A percentile compares a stretch with the other conserved stretches of the same genome.
These are phyloP conservation scores for Falco concolor DNA, from an alignment of 2,797 vertebrate species.

Conservation along the genomic window DNA sequence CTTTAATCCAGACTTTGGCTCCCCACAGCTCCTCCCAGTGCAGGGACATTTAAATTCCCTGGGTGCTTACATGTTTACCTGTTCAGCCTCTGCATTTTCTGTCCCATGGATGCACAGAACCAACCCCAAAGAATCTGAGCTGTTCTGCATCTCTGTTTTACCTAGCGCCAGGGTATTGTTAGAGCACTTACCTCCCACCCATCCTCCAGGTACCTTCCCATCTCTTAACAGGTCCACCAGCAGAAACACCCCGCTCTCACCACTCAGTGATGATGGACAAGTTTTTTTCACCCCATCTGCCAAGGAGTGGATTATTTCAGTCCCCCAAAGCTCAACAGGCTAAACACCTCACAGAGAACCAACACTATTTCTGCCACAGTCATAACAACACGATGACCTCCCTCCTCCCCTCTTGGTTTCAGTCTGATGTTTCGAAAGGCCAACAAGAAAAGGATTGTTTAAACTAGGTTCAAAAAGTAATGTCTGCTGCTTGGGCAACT, in stretches of 20 bases:
- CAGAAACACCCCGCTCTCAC: neutral
- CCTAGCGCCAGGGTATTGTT: neutral
- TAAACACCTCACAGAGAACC: neutral
- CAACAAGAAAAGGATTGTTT: neutral
- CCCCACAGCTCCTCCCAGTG: neutral
- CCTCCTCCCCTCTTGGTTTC: neutral
- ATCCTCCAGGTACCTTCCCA: neutral
- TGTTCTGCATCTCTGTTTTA: neutral
- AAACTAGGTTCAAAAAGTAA: neutral
- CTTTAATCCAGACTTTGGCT: neutral
- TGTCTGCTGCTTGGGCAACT: neutral
- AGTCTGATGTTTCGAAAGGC: neutral
- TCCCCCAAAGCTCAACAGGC: neutral
- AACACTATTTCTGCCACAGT: neutral
- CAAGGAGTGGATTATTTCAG: neutral
- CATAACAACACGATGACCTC: neutral
- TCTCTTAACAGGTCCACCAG: neutral
- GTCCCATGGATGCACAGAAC: neutral
- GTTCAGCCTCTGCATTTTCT: neutral
- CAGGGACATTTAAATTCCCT: neutral
- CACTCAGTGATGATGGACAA: neutral
- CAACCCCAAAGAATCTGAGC: neutral
- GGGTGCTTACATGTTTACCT: neutral
- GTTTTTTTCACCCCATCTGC: neutral
- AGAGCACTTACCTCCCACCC: neutral